phyloP scores from a whole-genome alignment of 2,113 vertebrate genomes.

The Vidua chalybeata region DNA sequence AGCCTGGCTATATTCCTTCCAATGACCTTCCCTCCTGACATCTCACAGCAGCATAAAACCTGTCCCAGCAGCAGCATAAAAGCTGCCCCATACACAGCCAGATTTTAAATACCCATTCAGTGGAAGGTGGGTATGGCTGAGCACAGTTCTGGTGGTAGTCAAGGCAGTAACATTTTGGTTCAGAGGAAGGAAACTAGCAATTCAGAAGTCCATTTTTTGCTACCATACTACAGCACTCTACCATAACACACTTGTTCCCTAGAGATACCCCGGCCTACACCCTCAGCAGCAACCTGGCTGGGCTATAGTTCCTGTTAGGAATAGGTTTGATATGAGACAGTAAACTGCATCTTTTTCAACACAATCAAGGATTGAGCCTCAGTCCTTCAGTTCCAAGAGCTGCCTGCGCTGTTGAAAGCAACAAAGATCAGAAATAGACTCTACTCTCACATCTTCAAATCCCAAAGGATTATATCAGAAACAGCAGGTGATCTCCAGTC shows the following conservation, averaged over 20 bases:
- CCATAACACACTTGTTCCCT: background rate
- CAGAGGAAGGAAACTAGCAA: background rate
- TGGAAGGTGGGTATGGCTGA: background rate
- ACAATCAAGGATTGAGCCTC: background rate
- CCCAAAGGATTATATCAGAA: conserved; percentile 45
- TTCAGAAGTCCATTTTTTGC: background rate
- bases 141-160: background rate
- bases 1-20: background rate
- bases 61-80: background rate
- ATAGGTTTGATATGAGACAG: background rate
- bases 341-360: background rate
- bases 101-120: background rate
- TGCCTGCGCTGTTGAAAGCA: conserved; percentile 9
- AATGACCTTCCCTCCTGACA: background rate
- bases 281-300: background rate
- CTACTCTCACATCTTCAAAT: conserved; percentile 13
- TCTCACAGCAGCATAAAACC: background rate
- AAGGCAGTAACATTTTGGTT: background rate
- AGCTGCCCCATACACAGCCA: background rate
- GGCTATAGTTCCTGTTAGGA: background rate
- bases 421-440: conserved; percentile 29
- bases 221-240: background rate
- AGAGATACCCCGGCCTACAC: background rate
- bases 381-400: background rate
- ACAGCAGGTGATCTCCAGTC: conserved; percentile 19